A percentile compares a stretch with the other conserved stretches of the same genome.
Evolutionary conservation across 2,888 invertebrate species (phyloP).

Genomic region (Charanyca ferruginea): DNA sequence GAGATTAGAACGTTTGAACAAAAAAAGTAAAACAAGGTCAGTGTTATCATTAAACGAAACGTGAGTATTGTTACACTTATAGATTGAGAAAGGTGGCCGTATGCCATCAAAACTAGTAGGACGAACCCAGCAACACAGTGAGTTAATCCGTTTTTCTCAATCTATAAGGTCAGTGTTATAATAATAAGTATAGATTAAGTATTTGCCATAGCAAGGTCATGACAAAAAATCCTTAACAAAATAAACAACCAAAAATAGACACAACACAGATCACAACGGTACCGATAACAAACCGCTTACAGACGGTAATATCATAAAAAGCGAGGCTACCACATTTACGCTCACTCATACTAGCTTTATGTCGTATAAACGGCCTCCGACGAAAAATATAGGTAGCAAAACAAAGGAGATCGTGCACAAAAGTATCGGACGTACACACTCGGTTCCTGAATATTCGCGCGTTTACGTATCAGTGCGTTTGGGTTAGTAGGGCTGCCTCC

Average conservation of each 20-base stretch:
- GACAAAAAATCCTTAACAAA: background rate
- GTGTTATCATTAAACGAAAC: too few relatives aligned
- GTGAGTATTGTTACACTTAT: too few relatives aligned
- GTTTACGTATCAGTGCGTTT: conserved; percentile 60
- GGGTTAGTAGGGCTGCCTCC: conserved; percentile 32
- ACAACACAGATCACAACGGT: conserved; percentile 18
- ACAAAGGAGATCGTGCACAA: conserved; percentile 49
- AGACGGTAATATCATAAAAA: conserved; percentile 52
- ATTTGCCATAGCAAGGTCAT: background rate
- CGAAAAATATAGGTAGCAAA: conserved; percentile 56
- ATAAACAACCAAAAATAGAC: conserved; percentile 29
- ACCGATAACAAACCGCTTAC: conserved; percentile 56
- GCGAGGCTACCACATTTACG: conserved; percentile 35
- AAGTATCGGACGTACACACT: conserved; percentile 50
- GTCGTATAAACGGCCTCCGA: conserved; percentile 43
- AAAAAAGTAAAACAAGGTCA: too few relatives aligned
- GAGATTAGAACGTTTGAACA: too few relatives aligned
- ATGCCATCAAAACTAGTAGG: too few relatives aligned
- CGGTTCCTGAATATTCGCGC: conserved; percentile 50
- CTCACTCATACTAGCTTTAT: conserved; percentile 48
- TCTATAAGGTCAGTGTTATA: too few relatives aligned
- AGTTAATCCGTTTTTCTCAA: too few relatives aligned
- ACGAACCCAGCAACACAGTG: too few relatives aligned
- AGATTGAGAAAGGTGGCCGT: too few relatives aligned
- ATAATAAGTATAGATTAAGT: too few relatives aligned